Evolutionary conservation across 2,888 invertebrate species (phyloP).

Genomic region (Theretra japonica): DNA sequence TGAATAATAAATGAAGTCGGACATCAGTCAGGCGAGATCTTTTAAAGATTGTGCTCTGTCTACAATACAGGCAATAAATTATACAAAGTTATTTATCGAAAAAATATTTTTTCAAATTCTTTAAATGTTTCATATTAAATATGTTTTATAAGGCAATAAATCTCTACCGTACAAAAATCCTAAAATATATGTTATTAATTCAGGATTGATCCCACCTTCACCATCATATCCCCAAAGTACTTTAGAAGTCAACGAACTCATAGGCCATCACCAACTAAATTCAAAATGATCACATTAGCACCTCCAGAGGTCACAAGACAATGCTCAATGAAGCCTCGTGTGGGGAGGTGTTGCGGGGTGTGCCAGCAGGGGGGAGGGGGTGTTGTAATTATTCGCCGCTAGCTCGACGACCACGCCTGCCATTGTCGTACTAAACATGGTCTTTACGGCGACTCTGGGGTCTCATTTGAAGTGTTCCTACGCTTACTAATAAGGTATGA

Average conservation of each 20-base stretch:
- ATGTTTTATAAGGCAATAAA: background rate
- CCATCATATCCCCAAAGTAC: background rate
- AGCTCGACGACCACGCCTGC: conserved; percentile 77
- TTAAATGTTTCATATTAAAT: background rate
- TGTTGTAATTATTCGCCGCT: conserved; percentile 79
- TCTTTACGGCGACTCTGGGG: conserved; percentile 53
- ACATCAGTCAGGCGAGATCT: background rate
- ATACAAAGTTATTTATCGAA: background rate
- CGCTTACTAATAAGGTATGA: conserved; percentile 28
- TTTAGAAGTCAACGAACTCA: background rate
- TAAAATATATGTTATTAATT: background rate
- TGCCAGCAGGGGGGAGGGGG: conserved; percentile 43
- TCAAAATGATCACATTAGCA: conserved; percentile 39
- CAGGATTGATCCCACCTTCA: no score
- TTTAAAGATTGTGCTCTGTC: background rate
- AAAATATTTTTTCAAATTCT: background rate
- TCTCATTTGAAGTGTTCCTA: conserved; percentile 18
- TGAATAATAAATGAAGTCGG: conserved; percentile 1
- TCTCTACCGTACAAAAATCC: no score
- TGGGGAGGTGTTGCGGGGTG: conserved; percentile 46
- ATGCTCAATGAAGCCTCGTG: conserved; percentile 73
- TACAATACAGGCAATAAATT: background rate
- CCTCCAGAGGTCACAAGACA: conserved; percentile 76
- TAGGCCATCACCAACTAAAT: background rate
- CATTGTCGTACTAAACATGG: conserved; percentile 74